phyloP scores from a whole-genome alignment of 1,140 invertebrate genomes.

The Bombus turneri region DNA sequence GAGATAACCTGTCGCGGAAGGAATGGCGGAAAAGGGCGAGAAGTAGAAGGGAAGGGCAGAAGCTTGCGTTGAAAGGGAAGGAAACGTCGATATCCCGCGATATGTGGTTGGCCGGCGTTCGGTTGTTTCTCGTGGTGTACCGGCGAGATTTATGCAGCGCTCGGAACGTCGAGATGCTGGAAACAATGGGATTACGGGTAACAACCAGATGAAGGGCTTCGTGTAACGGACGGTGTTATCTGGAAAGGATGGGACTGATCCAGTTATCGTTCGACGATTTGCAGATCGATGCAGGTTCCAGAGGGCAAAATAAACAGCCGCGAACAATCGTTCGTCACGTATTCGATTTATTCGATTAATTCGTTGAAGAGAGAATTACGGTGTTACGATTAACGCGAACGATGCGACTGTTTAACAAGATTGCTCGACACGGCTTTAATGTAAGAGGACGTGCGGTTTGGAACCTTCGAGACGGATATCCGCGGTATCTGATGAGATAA shows the following conservation, averaged over 20 bases:
- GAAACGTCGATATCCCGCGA: constrained; percentile 20
- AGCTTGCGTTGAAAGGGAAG: neutral
- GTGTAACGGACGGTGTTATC: neutral
- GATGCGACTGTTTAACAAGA: neutral
- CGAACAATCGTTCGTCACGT: neutral
- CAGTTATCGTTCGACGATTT: constrained; percentile 14
- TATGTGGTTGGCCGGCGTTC: neutral
- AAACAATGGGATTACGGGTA: constrained; percentile 45
- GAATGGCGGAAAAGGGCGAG: neutral
- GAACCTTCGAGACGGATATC: neutral
- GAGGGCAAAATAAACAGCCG: neutral
- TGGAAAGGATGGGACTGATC: neutral
- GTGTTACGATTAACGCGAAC: neutral
- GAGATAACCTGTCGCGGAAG: neutral
- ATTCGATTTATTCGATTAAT: neutral
- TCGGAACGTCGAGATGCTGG: constrained; percentile 40
- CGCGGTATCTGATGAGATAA: neutral
- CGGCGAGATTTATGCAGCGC: constrained; percentile 56
- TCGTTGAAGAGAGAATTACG: neutral
- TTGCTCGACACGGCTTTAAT: neutral
- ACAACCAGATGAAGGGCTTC: constrained; percentile 39
- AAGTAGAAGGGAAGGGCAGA: neutral
- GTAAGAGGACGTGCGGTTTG: neutral
- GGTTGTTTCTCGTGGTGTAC: constrained; percentile 13
- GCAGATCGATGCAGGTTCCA: neutral